Conservation (phyloP, 2,888 invertebrate species). For the Sphecodes monilicornis region DNA sequence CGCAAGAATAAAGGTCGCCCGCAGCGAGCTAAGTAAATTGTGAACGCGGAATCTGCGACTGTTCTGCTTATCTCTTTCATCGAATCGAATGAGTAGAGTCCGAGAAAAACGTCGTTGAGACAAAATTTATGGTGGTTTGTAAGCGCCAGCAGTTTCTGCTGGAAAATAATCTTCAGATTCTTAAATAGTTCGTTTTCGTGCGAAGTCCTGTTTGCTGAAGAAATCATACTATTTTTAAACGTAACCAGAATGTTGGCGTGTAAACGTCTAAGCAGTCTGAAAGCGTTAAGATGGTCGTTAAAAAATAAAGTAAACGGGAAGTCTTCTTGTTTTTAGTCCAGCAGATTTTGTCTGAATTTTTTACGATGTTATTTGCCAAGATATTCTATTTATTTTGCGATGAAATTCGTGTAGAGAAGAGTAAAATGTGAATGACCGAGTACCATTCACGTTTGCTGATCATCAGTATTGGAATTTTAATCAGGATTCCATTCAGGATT, state of each 20-base stretch:
- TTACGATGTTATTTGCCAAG: too few relatives aligned
- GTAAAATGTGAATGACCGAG: too few relatives aligned
- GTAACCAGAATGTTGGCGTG: background rate
- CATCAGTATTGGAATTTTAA: too few relatives aligned
- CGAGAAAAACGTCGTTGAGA: background rate
- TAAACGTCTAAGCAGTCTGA: background rate
- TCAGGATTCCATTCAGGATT: too few relatives aligned
- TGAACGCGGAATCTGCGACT: background rate
- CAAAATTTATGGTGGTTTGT: background rate
- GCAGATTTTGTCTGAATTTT: background rate
- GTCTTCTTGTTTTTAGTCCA: background rate
- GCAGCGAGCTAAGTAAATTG: slow-evolving; percentile 1
- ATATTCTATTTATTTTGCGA: too few relatives aligned
- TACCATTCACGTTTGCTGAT: too few relatives aligned
- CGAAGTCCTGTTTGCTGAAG: background rate
- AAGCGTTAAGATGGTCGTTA: background rate
- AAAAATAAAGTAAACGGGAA: background rate
- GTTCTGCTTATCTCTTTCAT: background rate
- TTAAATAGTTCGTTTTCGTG: background rate
- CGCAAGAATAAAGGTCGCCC: slow-evolving; percentile 36
- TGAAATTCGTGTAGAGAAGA: too few relatives aligned
- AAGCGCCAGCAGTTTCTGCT: background rate
- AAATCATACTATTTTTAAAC: background rate
- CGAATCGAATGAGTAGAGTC: background rate
- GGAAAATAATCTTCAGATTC: background rate